A percentile compares a stretch with the other conserved stretches of the same genome.
Conservation (phyloP, 2,888 invertebrate genomes). For the Rhabditoides inermis region DNA sequence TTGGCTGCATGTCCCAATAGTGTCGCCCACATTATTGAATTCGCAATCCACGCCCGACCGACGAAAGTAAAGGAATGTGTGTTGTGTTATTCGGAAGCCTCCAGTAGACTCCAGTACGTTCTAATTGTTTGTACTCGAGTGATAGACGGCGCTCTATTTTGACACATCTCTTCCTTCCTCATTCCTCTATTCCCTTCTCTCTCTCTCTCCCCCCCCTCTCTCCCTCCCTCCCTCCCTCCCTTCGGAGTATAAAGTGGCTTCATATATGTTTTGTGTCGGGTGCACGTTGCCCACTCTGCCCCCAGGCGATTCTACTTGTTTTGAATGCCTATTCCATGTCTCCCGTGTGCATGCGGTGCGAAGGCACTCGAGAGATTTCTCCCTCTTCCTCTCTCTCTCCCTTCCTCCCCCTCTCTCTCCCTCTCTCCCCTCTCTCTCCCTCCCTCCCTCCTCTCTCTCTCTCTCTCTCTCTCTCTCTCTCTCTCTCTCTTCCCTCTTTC, state of each 20-base stretch:
- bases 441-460: not conserved
- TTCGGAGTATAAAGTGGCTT: no score
- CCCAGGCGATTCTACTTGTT: no score
- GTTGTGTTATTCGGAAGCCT: slow-evolving; percentile 1
- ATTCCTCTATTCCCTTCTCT: not conserved
- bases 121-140: no score
- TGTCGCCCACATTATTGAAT: slow-evolving; percentile 8
- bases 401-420: not conserved
- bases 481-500: not conserved
- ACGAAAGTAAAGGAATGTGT: not conserved
- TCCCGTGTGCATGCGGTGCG: no score
- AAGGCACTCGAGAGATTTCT: not conserved
- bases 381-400: not conserved
- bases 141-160: slow-evolving; percentile 4
- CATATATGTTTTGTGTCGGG: no score
- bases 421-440: not conserved
- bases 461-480: slow-evolving; percentile 1
- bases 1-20: slow-evolving; percentile 10
- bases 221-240: slow-evolving; percentile 2
- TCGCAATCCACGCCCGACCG: slow-evolving; percentile 10
- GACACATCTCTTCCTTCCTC: not conserved
- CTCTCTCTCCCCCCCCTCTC: not conserved
- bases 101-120: no score
- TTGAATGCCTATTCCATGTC: no score
- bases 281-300: no score